These are phyloP conservation scores for Sisyra terminalis DNA, from an alignment of 2,888 invertebrate species.

Conservation along the genomic window DNA sequence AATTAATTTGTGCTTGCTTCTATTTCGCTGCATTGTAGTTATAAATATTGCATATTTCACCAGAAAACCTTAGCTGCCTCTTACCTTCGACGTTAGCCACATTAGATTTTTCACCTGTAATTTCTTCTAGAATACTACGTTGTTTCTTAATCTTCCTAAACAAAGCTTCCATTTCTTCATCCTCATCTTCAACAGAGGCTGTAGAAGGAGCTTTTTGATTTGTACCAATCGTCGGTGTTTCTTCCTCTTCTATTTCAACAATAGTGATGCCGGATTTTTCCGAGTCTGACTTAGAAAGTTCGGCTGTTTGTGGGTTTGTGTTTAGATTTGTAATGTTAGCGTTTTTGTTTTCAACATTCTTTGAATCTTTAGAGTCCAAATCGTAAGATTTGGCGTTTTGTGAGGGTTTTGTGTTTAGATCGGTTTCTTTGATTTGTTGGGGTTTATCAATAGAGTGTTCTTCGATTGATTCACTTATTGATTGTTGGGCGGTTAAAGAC, in stretches of 20 bases:
- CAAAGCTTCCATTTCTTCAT: conserved; percentile 44
- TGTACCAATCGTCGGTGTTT: neutral
- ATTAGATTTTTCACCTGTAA: conserved; percentile 39
- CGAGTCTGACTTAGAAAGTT: conserved; percentile 5
- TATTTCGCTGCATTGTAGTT: neutral
- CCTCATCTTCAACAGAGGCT: conserved; percentile 33
- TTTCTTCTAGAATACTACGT: conserved; percentile 52
- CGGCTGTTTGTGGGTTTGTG: neutral
- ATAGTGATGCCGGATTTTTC: conserved; percentile 12
- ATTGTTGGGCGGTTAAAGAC: conserved; percentile 13
- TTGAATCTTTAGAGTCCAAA: neutral
- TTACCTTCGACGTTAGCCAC: conserved; percentile 14
- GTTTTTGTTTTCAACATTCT: neutral
- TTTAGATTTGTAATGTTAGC: neutral
- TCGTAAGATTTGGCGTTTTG: conserved; percentile 13
- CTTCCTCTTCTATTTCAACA: conserved; percentile 10
- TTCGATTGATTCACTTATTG: conserved; percentile 9
- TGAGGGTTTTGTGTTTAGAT: conserved; percentile 9
- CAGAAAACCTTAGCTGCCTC: conserved; percentile 12
- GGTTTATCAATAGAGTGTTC: conserved; percentile 2
- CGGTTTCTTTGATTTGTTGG: conserved; percentile 12
- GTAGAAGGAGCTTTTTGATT: neutral
- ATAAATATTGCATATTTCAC: too few relatives aligned
- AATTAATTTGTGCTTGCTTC: neutral
- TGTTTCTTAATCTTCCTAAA: conserved; percentile 48